Evolutionary conservation across 2,888 invertebrate species (phyloP).

Genomic region (Chrysopilus asiliformis): DNA sequence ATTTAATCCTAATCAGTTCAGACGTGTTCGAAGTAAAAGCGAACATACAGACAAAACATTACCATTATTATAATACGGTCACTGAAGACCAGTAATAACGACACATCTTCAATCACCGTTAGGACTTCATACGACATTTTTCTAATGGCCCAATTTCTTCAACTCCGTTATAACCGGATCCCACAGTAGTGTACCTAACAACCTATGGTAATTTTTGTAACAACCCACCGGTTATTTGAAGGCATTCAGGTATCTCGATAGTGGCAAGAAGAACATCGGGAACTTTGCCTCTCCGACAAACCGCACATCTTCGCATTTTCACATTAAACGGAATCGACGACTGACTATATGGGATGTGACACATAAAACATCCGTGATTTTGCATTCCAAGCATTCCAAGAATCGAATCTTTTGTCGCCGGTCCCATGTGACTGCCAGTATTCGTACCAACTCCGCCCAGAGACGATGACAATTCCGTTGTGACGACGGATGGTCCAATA

Average conservation of each 20-base stretch:
- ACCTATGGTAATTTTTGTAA: background rate
- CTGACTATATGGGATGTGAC: slow-evolving; percentile 77
- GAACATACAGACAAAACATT: no score
- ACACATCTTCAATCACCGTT: no score
- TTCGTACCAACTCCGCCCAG: slow-evolving; percentile 13
- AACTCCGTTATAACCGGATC: no score
- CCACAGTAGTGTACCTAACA: no score
- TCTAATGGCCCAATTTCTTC: no score
- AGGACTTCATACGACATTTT: no score
- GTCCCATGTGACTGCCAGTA: no score
- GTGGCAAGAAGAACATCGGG: slow-evolving; percentile 86
- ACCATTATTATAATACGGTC: no score
- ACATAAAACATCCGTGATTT: slow-evolving; percentile 31
- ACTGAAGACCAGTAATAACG: no score
- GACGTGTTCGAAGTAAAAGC: no score
- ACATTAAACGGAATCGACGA: slow-evolving; percentile 58
- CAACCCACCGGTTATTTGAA: slow-evolving; percentile 47
- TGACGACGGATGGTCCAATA: slow-evolving; percentile 2
- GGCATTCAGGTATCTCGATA: slow-evolving; percentile 65
- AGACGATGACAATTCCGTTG: slow-evolving; percentile 23
- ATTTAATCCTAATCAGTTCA: no score
- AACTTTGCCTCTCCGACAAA: slow-evolving; percentile 67
- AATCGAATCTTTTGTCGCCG: slow-evolving; percentile 4
- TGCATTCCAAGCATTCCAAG: slow-evolving; percentile 7
- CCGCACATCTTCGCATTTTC: slow-evolving; percentile 54